phyloP scores from a whole-genome alignment of 2,113 vertebrate genomes.

The Tyrannus savana region DNA sequence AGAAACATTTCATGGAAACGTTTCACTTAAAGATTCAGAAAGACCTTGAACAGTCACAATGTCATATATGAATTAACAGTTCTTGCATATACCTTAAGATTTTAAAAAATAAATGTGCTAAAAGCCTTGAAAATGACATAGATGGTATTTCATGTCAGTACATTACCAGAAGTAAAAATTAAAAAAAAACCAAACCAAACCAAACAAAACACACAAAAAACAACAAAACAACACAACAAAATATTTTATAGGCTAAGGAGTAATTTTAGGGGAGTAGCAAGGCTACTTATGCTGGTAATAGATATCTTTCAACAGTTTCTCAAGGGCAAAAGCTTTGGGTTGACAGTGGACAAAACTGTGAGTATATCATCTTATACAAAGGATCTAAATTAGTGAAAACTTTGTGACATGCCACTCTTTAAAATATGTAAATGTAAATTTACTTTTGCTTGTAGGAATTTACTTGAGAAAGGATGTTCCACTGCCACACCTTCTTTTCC shows the following conservation, averaged over 20 bases:
- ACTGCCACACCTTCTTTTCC: neutral
- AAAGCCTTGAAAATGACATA: slow-evolving; percentile 15
- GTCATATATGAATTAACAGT: neutral
- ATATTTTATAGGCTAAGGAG: neutral
- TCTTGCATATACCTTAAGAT: neutral
- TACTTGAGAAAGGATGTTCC: neutral
- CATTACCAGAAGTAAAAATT: neutral
- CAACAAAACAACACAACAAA: rapidly evolving
- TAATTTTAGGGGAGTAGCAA: neutral
- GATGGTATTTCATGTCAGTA: neutral
- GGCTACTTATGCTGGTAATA: neutral
- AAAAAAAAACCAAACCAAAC: no score
- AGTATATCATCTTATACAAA: neutral
- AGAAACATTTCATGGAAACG: neutral
- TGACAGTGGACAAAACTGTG: neutral
- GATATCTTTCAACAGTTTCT: neutral
- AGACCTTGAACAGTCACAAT: neutral
- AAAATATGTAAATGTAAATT: neutral
- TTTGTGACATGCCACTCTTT: neutral
- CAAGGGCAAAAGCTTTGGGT: neutral
- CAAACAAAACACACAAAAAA: no score
- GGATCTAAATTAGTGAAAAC: neutral
- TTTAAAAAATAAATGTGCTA: neutral
- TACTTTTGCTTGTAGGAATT: neutral
- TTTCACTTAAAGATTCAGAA: slow-evolving; percentile 2